A percentile compares a stretch with the other conserved stretches of the same genome.
phyloP scores from a whole-genome alignment of 2,113 vertebrate genomes.

The Eubucco bourcierii region DNA sequence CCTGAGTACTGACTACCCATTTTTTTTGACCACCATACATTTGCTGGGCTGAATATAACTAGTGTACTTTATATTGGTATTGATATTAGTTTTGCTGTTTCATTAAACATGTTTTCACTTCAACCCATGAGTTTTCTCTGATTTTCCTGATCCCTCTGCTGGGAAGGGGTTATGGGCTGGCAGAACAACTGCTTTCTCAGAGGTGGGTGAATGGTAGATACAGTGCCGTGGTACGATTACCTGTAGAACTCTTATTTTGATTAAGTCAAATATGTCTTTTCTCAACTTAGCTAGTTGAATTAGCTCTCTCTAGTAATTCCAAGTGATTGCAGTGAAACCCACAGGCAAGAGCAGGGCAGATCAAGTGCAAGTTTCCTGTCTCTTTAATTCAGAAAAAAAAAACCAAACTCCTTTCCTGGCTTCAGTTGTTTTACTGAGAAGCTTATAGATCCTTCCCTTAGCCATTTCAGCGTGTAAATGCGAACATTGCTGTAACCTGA shows the following conservation, averaged over 20 bases:
- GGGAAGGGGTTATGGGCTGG: too few species aligned
- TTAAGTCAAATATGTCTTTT: neutral
- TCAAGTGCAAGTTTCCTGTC: neutral
- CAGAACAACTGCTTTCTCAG: too few species aligned
- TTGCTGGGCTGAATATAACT: too few species aligned
- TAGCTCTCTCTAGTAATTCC: neutral
- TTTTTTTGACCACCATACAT: too few species aligned
- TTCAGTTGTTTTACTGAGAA: neutral
- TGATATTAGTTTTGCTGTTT: too few species aligned
- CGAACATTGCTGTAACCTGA: neutral
- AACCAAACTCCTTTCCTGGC: neutral
- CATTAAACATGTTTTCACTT: too few species aligned
- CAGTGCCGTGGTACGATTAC: neutral
- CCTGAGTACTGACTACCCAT: too few species aligned
- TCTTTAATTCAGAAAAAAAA: neutral
- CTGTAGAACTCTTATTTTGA: neutral
- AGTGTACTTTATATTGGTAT: too few species aligned
- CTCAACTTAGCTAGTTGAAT: neutral
- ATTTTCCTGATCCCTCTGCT: too few species aligned
- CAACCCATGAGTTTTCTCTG: too few species aligned
- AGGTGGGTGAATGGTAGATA: neutral
- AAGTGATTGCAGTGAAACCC: neutral
- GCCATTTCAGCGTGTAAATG: neutral
- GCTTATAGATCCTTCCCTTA: neutral
- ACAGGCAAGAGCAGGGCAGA: neutral